A percentile compares a stretch with the other conserved stretches of the same genome.
These are phyloP conservation scores for Syrmaticus mikado DNA, from an alignment of 2,113 vertebrate genomes.

Conservation along the genomic window DNA sequence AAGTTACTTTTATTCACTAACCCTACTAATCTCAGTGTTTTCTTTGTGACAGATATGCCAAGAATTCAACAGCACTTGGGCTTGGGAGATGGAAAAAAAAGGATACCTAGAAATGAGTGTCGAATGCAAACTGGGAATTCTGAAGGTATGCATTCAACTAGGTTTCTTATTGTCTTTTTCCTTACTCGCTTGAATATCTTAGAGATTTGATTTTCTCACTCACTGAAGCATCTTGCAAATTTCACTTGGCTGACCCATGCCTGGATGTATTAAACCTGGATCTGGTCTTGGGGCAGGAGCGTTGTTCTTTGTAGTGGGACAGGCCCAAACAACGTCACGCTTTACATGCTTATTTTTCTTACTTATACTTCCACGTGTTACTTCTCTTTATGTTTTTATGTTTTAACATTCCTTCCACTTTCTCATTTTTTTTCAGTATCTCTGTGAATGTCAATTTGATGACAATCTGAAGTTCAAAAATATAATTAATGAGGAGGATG, in stretches of 20 bases:
- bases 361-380: neutral
- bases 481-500: conserved; percentile 94
- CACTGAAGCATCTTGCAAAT: neutral
- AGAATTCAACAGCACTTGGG: conserved; percentile 96
- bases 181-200: neutral
- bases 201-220: neutral
- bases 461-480: conserved; percentile 99
- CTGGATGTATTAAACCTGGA: neutral
- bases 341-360: neutral
- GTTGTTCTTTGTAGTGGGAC: neutral
- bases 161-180: conserved; percentile 22
- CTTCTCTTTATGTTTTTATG: neutral
- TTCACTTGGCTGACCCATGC: neutral
- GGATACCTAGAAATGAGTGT: conserved; percentile 95
- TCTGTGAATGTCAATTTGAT: conserved; percentile 98
- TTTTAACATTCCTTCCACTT: neutral
- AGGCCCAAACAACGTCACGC: neutral
- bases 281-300: neutral
- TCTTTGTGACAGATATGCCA: conserved; percentile 88
- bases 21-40: neutral
- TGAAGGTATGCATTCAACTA: conserved; percentile 85
- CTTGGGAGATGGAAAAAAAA: conserved; percentile 98
- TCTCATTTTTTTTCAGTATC: conserved; percentile 80
- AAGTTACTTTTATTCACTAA: neutral
- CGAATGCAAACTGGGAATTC: conserved; percentile 94